These are phyloP conservation scores for Corythoichthys intestinalis DNA, from an alignment of 2,113 vertebrate species.

Conservation along the genomic window DNA sequence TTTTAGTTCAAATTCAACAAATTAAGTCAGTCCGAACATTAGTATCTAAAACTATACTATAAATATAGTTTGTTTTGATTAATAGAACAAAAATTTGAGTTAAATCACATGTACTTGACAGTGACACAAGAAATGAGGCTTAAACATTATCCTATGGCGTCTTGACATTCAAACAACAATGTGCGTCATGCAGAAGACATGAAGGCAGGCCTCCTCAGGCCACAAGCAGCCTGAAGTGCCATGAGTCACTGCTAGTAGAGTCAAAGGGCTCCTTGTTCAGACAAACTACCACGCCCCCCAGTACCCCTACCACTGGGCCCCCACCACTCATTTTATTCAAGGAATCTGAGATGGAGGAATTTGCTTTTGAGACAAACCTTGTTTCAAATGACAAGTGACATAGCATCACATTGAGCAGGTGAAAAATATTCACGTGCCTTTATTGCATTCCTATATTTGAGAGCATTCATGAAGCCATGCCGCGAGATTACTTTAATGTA, in stretches of 20 bases:
- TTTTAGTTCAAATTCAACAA: no score
- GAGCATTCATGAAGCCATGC: neutral
- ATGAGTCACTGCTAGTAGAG: constrained; percentile 54
- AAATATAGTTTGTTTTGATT: no score
- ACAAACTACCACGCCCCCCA: neutral
- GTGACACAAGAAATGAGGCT: neutral
- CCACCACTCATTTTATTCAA: constrained; percentile 29
- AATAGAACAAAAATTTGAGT: no score
- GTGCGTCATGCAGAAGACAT: constrained; percentile 54
- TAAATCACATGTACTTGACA: no score
- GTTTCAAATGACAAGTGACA: constrained; percentile 6
- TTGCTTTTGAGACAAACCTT: constrained; percentile 11
- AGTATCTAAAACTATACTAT: neutral
- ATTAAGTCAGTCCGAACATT: no score
- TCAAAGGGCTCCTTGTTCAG: constrained; percentile 59
- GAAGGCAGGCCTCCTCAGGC: constrained; percentile 26
- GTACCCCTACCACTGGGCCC: neutral
- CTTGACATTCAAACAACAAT: constrained; percentile 46
- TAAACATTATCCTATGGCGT: constrained; percentile 30
- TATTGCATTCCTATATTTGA: constrained; percentile 9
- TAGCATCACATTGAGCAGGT: constrained; percentile 26
- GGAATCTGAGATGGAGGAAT: constrained; percentile 19
- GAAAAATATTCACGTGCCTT: constrained; percentile 5
- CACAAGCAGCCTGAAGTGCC: constrained; percentile 32
- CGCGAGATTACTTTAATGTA: neutral